These are phyloP conservation scores for Anolis sagrei DNA, from an alignment of 2,113 vertebrate species.

Conservation along the genomic window DNA sequence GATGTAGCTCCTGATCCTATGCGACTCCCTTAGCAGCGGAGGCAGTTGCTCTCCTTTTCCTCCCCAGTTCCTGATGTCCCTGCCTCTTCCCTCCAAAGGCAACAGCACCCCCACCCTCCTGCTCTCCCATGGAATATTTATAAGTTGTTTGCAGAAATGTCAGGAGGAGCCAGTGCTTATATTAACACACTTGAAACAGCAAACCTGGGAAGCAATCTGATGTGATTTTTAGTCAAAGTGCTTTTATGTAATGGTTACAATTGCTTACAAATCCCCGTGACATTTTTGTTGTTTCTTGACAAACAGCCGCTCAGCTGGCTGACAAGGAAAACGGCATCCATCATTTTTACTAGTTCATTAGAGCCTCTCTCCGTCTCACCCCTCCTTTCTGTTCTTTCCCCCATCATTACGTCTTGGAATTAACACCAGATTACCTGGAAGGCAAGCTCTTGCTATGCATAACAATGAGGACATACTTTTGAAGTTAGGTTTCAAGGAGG, in stretches of 20 bases:
- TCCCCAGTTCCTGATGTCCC: conserved; percentile 14
- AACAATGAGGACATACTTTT: conserved; percentile 7
- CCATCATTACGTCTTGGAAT: background rate
- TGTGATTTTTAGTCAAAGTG: conserved; percentile 26
- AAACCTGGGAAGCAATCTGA: background rate
- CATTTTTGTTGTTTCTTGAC: conserved; percentile 42
- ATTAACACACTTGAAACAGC: conserved; percentile 40
- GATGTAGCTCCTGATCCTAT: no score
- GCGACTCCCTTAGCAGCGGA: no score
- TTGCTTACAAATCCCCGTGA: conserved; percentile 32
- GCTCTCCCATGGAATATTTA: conserved; percentile 63
- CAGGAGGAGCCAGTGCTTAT: conserved; percentile 57
- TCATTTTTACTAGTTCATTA: conserved; percentile 23
- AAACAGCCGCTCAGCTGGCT: background rate
- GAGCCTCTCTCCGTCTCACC: background rate
- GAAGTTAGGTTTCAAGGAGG: background rate
- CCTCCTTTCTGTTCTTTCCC: background rate
- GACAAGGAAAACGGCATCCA: conserved; percentile 16
- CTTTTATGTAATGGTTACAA: conserved; percentile 32
- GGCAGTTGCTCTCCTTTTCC: no score
- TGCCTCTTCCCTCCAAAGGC: conserved; percentile 35
- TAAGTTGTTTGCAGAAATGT: conserved; percentile 64
- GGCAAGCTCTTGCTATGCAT: conserved; percentile 28
- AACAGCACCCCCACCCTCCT: background rate
- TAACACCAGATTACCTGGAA: conserved; percentile 13